Conservation (phyloP, 2,888 invertebrate species). For the Noctua janthe region DNA sequence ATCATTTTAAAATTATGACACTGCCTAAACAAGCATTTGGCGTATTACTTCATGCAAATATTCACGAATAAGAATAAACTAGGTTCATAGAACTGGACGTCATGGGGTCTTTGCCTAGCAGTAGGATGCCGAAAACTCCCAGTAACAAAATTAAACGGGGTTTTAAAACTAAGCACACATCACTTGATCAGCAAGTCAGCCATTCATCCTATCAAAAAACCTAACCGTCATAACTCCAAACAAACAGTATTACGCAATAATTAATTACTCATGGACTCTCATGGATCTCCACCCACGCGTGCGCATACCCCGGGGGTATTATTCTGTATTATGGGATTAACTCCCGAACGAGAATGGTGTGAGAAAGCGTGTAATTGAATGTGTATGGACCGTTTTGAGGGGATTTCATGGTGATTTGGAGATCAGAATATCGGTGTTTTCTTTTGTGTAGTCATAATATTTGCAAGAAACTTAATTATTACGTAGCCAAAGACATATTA, state of each 20-base stretch:
- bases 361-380: constrained; percentile 53
- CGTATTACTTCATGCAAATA: no score
- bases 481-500: neutral
- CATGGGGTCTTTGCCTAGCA: no score
- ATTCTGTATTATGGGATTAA: constrained; percentile 63
- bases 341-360: constrained; percentile 32
- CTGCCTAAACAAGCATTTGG: no score
- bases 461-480: neutral
- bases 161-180: neutral
- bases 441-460: neutral
- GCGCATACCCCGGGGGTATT: constrained; percentile 58
- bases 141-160: no score
- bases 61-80: neutral
- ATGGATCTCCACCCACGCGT: constrained; percentile 48
- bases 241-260: constrained; percentile 36
- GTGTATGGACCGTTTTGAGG: constrained; percentile 12
- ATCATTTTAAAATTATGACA: neutral
- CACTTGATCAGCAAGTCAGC: neutral
- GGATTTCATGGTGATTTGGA: constrained; percentile 16
- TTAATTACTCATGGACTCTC: constrained; percentile 45
- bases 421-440: neutral
- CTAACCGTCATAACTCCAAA: constrained; percentile 5
- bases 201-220: no score
- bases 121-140: no score
- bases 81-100: neutral